Base-by-base conservation (phyloP, 2,797 vertebrate genomes). In the Brachyrhaphis roseni region DNA sequence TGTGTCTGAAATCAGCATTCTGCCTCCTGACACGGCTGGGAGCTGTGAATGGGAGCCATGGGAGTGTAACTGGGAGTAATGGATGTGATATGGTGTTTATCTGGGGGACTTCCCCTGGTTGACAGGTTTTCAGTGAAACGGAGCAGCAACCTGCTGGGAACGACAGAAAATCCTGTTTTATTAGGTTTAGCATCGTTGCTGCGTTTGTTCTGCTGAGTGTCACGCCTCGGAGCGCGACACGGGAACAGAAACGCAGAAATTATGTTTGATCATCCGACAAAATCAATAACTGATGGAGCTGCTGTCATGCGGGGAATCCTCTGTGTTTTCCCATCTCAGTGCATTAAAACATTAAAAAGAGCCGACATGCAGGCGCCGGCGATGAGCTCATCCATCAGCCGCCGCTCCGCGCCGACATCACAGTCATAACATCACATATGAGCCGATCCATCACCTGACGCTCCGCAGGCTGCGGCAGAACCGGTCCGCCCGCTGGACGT, bases 401-500 rank as follows among this genome's bases (percentile, higher is more conserved):
- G 78, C 76, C 51, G 73, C 49, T 82, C 68, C 62, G 72, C 70
- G 15, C 62, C 80, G 89, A 84, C 78, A 57, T 62, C 31, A 26
- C 74, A 74, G 84, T 84, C 81, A 84, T 78, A 86, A 76, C 70
- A 85, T 77, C 85, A 57, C 77, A 79, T 81, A 83, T 83, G 49
- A 86, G 78, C 84, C 86, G 8, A 86, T 90, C 84, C 88, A 90
- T 91, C 90, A 86, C 46, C 81, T 80, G 85, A 84, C 82, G 80
- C 72, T 78, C 78, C 2, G 59, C 31, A 34, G 46, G n/a, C 71
- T 53, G 76, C 76, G 23, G 23, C 51, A 26, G 46, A 46, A 46
- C 45, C 11, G 43, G 43, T 3, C 43, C n/a, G n/a, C n/a, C n/a
- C n/a, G n/a, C n/a, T n/a, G n/a, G n/a, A n/a, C n/a, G n/a, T n/a